These are phyloP conservation scores for Cyprinella venusta DNA, from an alignment of 2,797 vertebrate species.

Conservation along the genomic window DNA sequence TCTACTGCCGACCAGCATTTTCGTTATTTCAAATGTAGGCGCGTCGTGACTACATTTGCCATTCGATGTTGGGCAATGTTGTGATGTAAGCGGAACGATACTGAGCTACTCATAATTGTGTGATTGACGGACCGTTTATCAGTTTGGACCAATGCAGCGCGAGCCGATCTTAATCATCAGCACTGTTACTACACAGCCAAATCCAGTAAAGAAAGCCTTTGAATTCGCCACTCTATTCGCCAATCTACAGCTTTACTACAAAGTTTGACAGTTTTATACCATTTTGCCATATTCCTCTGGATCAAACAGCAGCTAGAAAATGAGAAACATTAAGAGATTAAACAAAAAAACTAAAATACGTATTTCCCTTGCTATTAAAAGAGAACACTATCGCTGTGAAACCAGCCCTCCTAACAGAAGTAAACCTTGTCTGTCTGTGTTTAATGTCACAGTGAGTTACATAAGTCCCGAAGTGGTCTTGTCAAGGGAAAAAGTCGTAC, in stretches of 20 bases:
- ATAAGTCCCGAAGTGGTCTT: slow-evolving; percentile 45
- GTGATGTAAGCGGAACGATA: too few relatives aligned
- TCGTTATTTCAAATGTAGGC: too few relatives aligned
- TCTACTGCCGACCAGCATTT: too few relatives aligned
- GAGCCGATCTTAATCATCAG: too few relatives aligned
- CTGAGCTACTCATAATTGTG: too few relatives aligned
- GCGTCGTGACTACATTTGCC: too few relatives aligned
- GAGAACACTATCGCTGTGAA: background rate
- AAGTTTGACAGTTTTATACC: background rate
- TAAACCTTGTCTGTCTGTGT: background rate
- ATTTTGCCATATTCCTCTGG: background rate
- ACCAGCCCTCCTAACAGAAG: background rate
- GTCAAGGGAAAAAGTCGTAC: slow-evolving; percentile 60
- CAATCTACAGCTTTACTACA: background rate
- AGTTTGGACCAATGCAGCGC: too few relatives aligned
- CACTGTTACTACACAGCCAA: too few relatives aligned
- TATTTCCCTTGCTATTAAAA: background rate
- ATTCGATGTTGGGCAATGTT: too few relatives aligned
- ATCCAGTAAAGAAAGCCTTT: too few relatives aligned
- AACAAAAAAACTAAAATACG: background rate
- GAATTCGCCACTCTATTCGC: background rate
- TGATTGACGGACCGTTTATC: too few relatives aligned
- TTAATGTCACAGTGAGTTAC: slow-evolving; percentile 33
- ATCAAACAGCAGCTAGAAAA: background rate
- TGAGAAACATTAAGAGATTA: background rate